phyloP scores from a whole-genome alignment of 1,140 invertebrate species.

The Caenorhabditis latens region DNA sequence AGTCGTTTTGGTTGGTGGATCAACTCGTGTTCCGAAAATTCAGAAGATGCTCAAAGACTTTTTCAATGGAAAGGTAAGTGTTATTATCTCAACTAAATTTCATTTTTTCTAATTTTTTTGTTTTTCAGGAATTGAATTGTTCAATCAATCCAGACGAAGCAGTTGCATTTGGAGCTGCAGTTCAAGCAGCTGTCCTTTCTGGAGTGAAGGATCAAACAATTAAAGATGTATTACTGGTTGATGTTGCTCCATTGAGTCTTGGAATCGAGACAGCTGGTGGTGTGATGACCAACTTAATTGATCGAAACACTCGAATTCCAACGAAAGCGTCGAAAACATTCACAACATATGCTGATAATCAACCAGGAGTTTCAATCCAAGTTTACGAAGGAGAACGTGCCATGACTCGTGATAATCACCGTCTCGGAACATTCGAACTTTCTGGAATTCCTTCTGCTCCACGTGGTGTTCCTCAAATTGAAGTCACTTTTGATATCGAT shows the following conservation, averaged over 20 bases:
- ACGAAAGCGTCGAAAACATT: constrained; percentile 83
- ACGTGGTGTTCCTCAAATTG: constrained; percentile 90
- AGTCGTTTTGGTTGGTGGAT: constrained; percentile 86
- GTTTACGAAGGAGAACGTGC: constrained; percentile 81
- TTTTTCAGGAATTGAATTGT: constrained; percentile 6
- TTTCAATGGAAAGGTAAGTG: constrained; percentile 85
- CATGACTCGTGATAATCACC: constrained; percentile 86
- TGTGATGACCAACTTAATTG: constrained; percentile 83
- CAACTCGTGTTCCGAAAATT: constrained; percentile 84
- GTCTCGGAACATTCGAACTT: constrained; percentile 92
- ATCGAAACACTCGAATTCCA: constrained; percentile 83
- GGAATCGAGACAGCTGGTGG: constrained; percentile 98
- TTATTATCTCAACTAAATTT: constrained; percentile 82
- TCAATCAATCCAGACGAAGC: constrained; percentile 79
- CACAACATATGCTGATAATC: constrained; percentile 83
- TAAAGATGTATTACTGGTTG: constrained; percentile 82
- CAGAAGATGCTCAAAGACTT: constrained; percentile 89
- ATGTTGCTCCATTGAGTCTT: constrained; percentile 86
- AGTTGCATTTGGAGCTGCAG: constrained; percentile 90
- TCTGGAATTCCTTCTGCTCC: constrained; percentile 94
- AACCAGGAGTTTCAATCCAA: constrained; percentile 84
- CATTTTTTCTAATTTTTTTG: constrained; percentile 80
- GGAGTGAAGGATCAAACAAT: constrained; percentile 80
- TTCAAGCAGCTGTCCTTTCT: constrained; percentile 83
- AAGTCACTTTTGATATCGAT: constrained; percentile 86